A percentile compares a stretch with the other conserved stretches of the same genome.
These are phyloP conservation scores for Telmatochromis brichardi DNA, from an alignment of 2,113 vertebrate species.

Conservation along the genomic window DNA sequence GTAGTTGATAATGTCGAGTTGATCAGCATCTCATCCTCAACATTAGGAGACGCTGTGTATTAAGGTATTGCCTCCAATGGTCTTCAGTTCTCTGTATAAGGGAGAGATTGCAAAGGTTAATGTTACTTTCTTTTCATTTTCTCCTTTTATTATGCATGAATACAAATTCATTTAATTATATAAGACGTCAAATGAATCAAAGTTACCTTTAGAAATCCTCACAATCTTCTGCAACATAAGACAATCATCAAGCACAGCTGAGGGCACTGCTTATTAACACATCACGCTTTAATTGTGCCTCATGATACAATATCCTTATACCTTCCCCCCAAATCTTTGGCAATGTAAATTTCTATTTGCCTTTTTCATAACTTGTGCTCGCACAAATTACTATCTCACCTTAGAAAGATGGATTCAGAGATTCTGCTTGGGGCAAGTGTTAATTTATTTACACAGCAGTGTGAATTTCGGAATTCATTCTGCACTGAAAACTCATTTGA, in stretches of 20 bases:
- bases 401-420: not conserved
- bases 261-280: not conserved
- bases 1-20: not conserved
- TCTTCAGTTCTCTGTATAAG: not conserved
- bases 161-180: not conserved
- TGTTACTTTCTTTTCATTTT: not conserved
- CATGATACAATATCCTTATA: not conserved
- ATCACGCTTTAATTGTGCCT: not conserved
- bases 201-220: not conserved
- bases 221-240: not conserved
- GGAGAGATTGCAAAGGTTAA: not conserved
- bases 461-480: conserved; percentile 6
- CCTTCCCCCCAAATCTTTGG: not conserved
- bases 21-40: not conserved
- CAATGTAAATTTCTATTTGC: not conserved
- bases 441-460: conserved; percentile 30
- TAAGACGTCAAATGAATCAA: not conserved
- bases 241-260: not conserved
- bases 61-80: conserved; percentile 9
- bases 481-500: conserved; percentile 5
- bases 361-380: not conserved
- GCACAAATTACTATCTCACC: not conserved
- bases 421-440: not conserved
- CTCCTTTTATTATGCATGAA: not conserved
- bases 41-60: conserved; percentile 55